A percentile compares a stretch with the other conserved stretches of the same genome.
Evolutionary conservation across 2,888 invertebrate genomes (phyloP).

Genomic region (Biston betularia): DNA sequence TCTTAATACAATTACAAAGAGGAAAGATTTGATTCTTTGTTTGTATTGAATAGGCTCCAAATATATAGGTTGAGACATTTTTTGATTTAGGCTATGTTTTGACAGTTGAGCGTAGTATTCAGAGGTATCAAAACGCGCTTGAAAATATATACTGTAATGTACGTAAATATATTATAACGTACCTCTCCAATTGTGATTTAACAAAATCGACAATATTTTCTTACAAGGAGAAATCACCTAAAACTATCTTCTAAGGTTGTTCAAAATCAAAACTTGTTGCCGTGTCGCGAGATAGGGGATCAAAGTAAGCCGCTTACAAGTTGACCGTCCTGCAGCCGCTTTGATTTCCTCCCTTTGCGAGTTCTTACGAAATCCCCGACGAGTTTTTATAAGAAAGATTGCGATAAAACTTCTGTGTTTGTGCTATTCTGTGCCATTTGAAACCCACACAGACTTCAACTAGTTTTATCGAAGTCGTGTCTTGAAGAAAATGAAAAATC

Average conservation of each 20-base stretch:
- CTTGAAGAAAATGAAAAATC: too few species aligned
- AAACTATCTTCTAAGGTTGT: conserved; percentile 45
- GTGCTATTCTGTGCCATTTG: conserved; percentile 20
- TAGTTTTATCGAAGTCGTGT: not conserved
- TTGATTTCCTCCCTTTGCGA: conserved; percentile 49
- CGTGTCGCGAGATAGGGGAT: conserved; percentile 55
- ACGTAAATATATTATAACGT: too few species aligned
- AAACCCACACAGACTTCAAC: conserved; percentile 5
- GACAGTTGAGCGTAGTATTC: too few species aligned
- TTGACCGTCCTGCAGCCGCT: conserved; percentile 53
- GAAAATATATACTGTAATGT: too few species aligned
- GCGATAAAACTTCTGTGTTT: conserved; percentile 34
- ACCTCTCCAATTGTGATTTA: not conserved
- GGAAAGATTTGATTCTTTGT: too few species aligned
- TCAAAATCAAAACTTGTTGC: conserved; percentile 58
- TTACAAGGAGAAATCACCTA: conserved; percentile 25
- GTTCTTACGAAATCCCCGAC: conserved; percentile 34
- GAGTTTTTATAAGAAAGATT: conserved; percentile 38
- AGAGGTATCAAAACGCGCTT: too few species aligned
- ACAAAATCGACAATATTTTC: conserved; percentile 33
- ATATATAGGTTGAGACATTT: too few species aligned
- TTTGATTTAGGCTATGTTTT: too few species aligned
- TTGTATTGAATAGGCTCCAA: too few species aligned
- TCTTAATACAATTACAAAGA: too few species aligned
- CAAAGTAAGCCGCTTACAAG: conserved; percentile 61